These are phyloP conservation scores for Argynnis bischoffii DNA, from an alignment of 2,888 invertebrate species.

Conservation along the genomic window DNA sequence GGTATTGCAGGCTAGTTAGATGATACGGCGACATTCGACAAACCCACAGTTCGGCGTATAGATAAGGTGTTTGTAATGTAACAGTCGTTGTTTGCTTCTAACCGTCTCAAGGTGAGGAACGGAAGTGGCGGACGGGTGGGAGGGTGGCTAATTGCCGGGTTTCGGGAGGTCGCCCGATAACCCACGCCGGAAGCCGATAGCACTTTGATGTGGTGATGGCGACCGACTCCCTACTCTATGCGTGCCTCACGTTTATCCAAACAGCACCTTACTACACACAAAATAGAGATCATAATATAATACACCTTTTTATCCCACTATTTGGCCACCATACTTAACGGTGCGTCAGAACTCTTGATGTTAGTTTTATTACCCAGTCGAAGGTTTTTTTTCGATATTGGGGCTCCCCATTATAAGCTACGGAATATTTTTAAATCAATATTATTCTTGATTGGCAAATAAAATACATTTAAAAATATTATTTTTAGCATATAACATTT, in stretches of 20 bases:
- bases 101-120: conserved; percentile 47
- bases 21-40: conserved; percentile 11
- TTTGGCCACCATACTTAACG: conserved; percentile 23
- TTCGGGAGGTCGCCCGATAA: conserved; percentile 79
- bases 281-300: conserved; percentile 26
- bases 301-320: background rate
- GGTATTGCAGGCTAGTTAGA: background rate
- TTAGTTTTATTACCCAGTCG: conserved; percentile 35
- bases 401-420: background rate
- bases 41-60: conserved; percentile 11
- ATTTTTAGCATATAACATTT: too few relatives aligned
- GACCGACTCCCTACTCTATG: conserved; percentile 57
- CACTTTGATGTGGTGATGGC: conserved; percentile 74
- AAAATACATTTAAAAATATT: too few relatives aligned
- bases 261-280: conserved; percentile 19
- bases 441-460: background rate
- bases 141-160: conserved; percentile 70
- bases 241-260: conserved; percentile 41
- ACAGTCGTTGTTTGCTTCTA: conserved; percentile 44
- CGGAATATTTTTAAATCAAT: background rate
- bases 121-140: conserved; percentile 55
- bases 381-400: conserved; percentile 30
- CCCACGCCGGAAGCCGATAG: conserved; percentile 78
- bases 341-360: conserved; percentile 30
- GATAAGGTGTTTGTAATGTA: conserved; percentile 41